A percentile compares a stretch with the other conserved stretches of the same genome.
phyloP scores from a whole-genome alignment of 1,140 invertebrate genomes.

The Dufourea novaeangliae region DNA sequence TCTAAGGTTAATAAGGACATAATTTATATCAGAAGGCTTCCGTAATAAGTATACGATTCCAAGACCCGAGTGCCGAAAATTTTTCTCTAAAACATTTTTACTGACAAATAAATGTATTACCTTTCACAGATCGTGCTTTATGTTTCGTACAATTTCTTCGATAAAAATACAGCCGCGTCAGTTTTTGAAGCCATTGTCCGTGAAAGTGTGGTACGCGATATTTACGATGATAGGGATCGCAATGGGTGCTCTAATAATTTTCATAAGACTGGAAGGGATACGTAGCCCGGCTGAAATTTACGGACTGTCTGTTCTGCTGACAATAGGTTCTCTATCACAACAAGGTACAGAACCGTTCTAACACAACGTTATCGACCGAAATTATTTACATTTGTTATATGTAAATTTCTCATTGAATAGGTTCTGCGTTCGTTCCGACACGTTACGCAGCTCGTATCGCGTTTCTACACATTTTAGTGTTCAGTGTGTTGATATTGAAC shows the following conservation, averaged over 20 bases:
- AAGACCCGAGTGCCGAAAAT: too few species aligned
- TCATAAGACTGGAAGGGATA: constrained; percentile 45
- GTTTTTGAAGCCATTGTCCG: constrained; percentile 56
- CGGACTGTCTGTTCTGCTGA: constrained; percentile 47
- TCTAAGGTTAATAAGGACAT: too few species aligned
- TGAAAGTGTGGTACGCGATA: constrained; percentile 54
- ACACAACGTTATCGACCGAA: background rate
- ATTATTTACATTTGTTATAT: background rate
- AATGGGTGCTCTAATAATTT: constrained; percentile 26
- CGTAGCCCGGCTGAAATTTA: constrained; percentile 8
- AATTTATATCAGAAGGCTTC: too few species aligned
- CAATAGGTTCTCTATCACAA: constrained; percentile 65
- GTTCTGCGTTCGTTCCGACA: constrained; percentile 44
- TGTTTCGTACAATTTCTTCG: constrained; percentile 64
- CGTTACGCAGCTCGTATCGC: constrained; percentile 54
- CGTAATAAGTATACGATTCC: too few species aligned
- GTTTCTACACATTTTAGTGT: constrained; percentile 54
- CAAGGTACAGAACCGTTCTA: constrained; percentile 55
- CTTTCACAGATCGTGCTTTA: constrained; percentile 49
- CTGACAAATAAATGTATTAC: background rate
- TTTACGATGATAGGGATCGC: constrained; percentile 23
- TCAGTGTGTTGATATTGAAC: constrained; percentile 56
- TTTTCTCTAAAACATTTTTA: background rate
- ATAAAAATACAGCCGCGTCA: constrained; percentile 43
- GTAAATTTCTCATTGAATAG: constrained; percentile 6